Evolutionary conservation across 2,888 invertebrate species (phyloP), one percentile per base, ranked within the genome.

Genomic region (Ornithoptera priamus): DNA sequence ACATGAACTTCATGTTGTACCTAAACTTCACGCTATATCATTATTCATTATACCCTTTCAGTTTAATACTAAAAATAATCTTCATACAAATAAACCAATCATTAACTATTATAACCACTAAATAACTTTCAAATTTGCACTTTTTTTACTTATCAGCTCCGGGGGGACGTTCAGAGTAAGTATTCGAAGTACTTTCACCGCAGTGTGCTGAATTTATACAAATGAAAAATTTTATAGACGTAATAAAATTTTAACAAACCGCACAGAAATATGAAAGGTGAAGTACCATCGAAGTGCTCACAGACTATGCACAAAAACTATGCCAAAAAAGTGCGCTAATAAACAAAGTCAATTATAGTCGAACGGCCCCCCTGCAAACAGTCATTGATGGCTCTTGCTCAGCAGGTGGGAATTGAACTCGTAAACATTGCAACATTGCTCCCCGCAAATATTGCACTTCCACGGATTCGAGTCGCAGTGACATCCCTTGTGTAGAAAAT

Each of bases 401-500:
- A 98, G 93, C 85, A 98, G 94, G 94, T 98, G 98, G 79, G 98
- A 97, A 93, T 98, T 98, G 93, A 99, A 99, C 89, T 99, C 98
- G 92, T 99, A 99, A 68, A 98, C 97, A 85, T 98, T 98, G 88
- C 96, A 96, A 89, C 98, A 98, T 85, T 97, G 96, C 87, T 98
- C 97, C 64, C 99, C 99, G 88, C 99, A 99, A 78, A 99, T 97
- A 92, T 99, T 99, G 90, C 99, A 99, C 91, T 98, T 98, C 94
- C 94, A 99, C 0, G 99, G 99, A 92, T 99, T 98, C 76, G 97
- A 97, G 85, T 98, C 98, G 78, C 98, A 98, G 93, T 99, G 99
- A 87, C 99, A 97, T 76, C 99, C 99, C 93, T 99, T 99, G 93
- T 99, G 99, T 75, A 99, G 94, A 92, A 99, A 98, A 92, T 98